Conservation (phyloP, 2,888 invertebrate species). For the Philereme vetulata region DNA sequence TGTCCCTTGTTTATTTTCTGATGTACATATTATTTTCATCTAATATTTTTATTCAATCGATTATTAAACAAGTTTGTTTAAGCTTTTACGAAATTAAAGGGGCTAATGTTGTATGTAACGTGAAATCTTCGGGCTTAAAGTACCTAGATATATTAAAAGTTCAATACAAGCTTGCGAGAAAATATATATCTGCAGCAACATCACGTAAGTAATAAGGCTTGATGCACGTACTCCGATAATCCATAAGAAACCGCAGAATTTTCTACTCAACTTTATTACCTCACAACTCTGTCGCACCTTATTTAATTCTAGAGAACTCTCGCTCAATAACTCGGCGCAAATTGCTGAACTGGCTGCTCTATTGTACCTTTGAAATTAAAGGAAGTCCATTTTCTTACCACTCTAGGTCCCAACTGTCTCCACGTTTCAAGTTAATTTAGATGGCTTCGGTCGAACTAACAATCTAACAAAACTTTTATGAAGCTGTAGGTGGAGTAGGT, state of each 20-base stretch:
- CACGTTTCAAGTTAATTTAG: conserved; percentile 55
- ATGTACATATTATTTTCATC: too few relatives aligned
- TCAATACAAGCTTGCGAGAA: neutral
- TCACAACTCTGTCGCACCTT: conserved; percentile 48
- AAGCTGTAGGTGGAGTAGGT: conserved; percentile 37
- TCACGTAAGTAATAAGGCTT: conserved; percentile 28
- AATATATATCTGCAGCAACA: conserved; percentile 17
- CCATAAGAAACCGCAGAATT: conserved; percentile 33
- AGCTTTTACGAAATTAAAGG: too few relatives aligned
- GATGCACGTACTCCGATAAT: conserved; percentile 28
- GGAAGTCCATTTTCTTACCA: conserved; percentile 63
- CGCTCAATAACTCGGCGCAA: conserved; percentile 58
- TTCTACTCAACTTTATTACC: conserved; percentile 48
- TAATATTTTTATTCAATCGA: too few relatives aligned
- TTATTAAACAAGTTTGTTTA: too few relatives aligned
- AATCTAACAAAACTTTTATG: conserved; percentile 47
- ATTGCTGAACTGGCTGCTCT: conserved; percentile 58
- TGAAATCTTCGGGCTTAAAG: too few relatives aligned
- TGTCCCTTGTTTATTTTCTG: neutral
- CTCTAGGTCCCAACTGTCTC: conserved; percentile 46
- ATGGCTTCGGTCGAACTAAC: conserved; percentile 44
- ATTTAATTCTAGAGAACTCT: conserved; percentile 62
- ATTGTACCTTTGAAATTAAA: conserved; percentile 63
- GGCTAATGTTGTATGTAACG: too few relatives aligned
- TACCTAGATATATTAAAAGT: neutral